A percentile compares a stretch with the other conserved stretches of the same genome.
phyloP scores from a whole-genome alignment of 2,797 vertebrate species.

The Sparus aurata region DNA sequence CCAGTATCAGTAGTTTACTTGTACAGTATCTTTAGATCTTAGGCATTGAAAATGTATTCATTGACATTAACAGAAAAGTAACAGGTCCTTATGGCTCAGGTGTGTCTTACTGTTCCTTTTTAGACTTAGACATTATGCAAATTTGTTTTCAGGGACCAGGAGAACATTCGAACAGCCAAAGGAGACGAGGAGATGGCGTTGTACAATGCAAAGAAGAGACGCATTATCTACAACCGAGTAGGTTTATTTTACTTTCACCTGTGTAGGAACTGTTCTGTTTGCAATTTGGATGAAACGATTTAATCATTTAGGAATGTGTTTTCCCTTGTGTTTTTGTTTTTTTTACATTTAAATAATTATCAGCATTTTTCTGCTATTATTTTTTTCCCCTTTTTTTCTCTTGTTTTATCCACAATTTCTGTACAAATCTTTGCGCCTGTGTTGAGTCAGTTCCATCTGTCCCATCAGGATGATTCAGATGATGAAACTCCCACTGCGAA shows the following conservation, averaged over 20 bases:
- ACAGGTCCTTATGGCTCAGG: neutral
- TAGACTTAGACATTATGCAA: slow-evolving; percentile 1
- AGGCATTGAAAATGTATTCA: neutral
- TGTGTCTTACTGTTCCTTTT: neutral
- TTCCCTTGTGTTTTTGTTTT: neutral
- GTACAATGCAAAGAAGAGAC: slow-evolving; percentile 89
- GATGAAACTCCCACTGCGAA: slow-evolving; percentile 83
- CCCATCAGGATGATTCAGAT: slow-evolving; percentile 89
- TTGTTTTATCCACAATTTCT: slow-evolving; percentile 15
- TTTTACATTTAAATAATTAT: neutral
- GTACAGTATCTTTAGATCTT: neutral
- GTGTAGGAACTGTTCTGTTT: neutral
- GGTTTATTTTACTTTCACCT: slow-evolving; percentile 20
- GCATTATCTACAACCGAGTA: slow-evolving; percentile 85
- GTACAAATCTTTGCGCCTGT: slow-evolving; percentile 14
- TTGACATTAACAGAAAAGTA: neutral
- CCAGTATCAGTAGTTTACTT: neutral
- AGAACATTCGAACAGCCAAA: slow-evolving; percentile 88
- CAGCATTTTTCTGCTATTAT: neutral
- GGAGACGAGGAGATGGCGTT: slow-evolving; percentile 92
- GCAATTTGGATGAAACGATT: too few relatives aligned
- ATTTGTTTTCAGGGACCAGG: slow-evolving; percentile 86
- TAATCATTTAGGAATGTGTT: neutral
- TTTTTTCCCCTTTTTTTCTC: neutral
- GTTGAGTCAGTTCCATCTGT: slow-evolving; percentile 49